A percentile compares a stretch with the other conserved stretches of the same genome.
phyloP scores from a whole-genome alignment of 2,888 invertebrate species.

The Lagria hirta region DNA sequence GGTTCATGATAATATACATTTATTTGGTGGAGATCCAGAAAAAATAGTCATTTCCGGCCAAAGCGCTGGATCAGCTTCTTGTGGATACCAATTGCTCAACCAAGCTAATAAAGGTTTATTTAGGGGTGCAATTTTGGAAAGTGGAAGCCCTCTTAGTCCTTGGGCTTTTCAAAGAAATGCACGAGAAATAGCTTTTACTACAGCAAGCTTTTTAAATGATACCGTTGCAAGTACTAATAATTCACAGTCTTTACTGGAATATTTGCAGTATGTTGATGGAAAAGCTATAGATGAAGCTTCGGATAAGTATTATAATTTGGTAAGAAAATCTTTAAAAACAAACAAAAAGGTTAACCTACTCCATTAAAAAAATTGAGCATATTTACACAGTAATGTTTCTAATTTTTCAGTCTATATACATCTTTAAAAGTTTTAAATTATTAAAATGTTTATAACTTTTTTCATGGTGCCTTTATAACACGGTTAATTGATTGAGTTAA shows the following conservation, averaged over 20 bases:
- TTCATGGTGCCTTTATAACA: no score
- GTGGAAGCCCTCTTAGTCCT: slow-evolving; percentile 45
- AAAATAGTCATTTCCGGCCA: slow-evolving; percentile 67
- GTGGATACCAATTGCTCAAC: slow-evolving; percentile 23
- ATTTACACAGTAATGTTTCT: no score
- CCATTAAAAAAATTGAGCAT: no score
- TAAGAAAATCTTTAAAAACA: no score
- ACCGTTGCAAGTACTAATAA: slow-evolving; percentile 30
- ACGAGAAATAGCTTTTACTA: slow-evolving; percentile 35
- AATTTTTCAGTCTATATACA: no score
- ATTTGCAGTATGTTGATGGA: slow-evolving; percentile 5
- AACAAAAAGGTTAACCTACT: no score
- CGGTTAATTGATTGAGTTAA: no score
- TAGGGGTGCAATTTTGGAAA: slow-evolving; percentile 46
- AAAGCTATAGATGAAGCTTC: slow-evolving; percentile 16
- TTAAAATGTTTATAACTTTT: no score
- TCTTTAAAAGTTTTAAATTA: no score
- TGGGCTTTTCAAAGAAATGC: slow-evolving; percentile 47
- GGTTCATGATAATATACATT: slow-evolving; percentile 66
- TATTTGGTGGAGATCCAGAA: slow-evolving; percentile 70
- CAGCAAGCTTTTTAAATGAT: slow-evolving; percentile 37
- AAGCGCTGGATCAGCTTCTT: slow-evolving; percentile 67
- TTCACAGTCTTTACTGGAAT: slow-evolving; percentile 1
- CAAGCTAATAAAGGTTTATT: slow-evolving; percentile 36
- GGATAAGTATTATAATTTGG: slow-evolving; percentile 6